These are phyloP conservation scores for Argyresthia goedartella DNA, from an alignment of 2,888 invertebrate genomes.

Conservation along the genomic window DNA sequence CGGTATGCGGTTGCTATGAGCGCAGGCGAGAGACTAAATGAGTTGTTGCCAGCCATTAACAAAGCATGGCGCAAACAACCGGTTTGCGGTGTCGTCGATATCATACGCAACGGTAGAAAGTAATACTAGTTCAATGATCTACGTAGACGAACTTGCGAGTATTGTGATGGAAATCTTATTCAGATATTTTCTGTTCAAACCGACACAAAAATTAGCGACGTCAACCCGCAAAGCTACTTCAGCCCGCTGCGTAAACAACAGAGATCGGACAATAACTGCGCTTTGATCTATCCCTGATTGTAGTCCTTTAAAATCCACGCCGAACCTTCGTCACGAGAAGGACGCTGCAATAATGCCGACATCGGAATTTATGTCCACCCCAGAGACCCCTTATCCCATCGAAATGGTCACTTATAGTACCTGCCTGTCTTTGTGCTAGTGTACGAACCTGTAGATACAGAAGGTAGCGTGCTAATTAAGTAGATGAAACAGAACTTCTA, in stretches of 20 bases:
- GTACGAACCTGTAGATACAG: slow-evolving; percentile 26
- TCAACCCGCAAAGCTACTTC: not conserved
- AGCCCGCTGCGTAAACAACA: not conserved
- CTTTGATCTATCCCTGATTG: slow-evolving; percentile 16
- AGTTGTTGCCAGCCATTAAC: too few relatives aligned
- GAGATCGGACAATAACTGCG: slow-evolving; percentile 5
- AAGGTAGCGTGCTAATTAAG: slow-evolving; percentile 17
- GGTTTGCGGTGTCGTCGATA: too few relatives aligned
- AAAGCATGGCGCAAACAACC: too few relatives aligned
- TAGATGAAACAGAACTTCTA: not conserved
- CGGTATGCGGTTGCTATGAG: too few relatives aligned
- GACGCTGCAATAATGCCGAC: slow-evolving; percentile 50
- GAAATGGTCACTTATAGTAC: slow-evolving; percentile 52
- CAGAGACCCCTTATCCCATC: slow-evolving; percentile 36
- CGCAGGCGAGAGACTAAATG: too few relatives aligned
- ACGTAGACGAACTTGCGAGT: too few relatives aligned
- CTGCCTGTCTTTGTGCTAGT: slow-evolving; percentile 16
- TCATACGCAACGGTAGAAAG: too few relatives aligned
- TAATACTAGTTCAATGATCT: too few relatives aligned
- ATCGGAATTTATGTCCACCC: slow-evolving; percentile 57
- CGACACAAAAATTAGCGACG: not conserved
- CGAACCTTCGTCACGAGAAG: slow-evolving; percentile 59
- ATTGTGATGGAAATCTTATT: not conserved
- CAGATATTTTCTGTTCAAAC: not conserved
- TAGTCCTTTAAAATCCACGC: slow-evolving; percentile 43